A percentile compares a stretch with the other conserved stretches of the same genome.
Evolutionary conservation across 2,797 vertebrate species (phyloP).

Genomic region (Paramormyrops hopkinsi): DNA sequence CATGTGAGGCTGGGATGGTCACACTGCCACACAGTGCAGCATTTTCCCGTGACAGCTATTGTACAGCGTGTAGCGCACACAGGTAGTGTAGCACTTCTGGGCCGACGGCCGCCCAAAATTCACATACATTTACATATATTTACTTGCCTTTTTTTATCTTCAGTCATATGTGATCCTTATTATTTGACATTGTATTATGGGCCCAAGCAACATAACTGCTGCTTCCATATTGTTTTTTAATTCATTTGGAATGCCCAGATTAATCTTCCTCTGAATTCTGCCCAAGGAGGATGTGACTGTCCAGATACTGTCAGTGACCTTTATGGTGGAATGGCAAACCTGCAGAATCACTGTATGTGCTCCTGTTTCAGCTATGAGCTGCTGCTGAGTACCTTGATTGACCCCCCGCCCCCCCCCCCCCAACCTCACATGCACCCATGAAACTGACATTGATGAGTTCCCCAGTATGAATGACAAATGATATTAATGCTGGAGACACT

Average conservation of each 20-base stretch:
- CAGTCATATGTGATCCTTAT: background rate
- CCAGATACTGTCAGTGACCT: background rate
- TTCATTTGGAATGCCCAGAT: background rate
- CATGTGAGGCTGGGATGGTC: background rate
- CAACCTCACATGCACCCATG: background rate
- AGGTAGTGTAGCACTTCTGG: background rate
- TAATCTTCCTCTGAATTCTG: background rate
- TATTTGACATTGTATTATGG: background rate
- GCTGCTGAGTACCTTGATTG: background rate
- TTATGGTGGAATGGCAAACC: background rate
- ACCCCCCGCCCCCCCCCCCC: background rate
- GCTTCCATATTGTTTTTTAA: background rate
- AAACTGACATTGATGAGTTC: constrained; percentile 3
- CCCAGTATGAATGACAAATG: background rate
- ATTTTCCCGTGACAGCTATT: background rate
- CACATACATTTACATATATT: background rate
- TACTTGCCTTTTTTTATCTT: background rate
- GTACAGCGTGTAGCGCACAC: background rate
- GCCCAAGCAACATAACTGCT: background rate
- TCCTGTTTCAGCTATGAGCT: background rate
- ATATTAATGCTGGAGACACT: background rate
- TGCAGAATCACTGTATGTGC: background rate
- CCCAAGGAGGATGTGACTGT: background rate
- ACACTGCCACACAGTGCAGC: background rate
- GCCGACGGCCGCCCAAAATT: background rate